Evolutionary conservation across 2,888 invertebrate species (phyloP).

Genomic region (Papilio elwesi): DNA sequence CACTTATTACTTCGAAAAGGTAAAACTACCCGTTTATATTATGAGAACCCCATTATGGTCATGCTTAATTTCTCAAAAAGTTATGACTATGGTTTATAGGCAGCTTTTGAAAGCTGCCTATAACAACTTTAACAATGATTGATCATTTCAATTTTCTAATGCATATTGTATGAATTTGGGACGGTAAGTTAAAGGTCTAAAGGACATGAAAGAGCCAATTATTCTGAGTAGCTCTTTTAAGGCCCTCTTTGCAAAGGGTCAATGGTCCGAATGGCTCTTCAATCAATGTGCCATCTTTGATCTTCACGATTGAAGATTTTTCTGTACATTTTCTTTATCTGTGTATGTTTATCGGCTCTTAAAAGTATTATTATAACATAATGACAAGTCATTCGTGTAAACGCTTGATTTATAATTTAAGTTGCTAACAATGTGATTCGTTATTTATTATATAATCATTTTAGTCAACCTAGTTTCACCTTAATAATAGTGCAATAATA

Average conservation of each 20-base stretch:
- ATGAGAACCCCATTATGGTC: no score
- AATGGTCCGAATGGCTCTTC: constrained; percentile 68
- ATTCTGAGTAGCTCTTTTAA: constrained; percentile 70
- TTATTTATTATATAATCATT: no score
- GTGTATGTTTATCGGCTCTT: not conserved
- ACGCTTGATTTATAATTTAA: no score
- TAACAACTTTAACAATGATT: no score
- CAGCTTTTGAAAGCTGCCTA: not conserved
- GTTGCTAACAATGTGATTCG: no score
- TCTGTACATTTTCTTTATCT: constrained; percentile 25
- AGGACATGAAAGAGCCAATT: constrained; percentile 77
- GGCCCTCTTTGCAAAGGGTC: constrained; percentile 64
- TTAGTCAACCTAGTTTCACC: no score
- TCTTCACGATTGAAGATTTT: constrained; percentile 51
- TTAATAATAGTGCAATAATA: no score
- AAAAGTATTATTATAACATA: not conserved
- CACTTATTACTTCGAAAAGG: not conserved
- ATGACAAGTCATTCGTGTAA: not conserved
- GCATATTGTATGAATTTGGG: constrained; percentile 14
- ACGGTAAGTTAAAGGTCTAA: constrained; percentile 49
- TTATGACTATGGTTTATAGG: not conserved
- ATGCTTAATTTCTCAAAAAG: not conserved
- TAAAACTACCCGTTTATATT: not conserved
- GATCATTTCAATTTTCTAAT: constrained; percentile 33
- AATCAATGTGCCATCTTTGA: constrained; percentile 70